Evolutionary conservation across 2,888 invertebrate species (phyloP).

Genomic region (Oscheius sp.): DNA sequence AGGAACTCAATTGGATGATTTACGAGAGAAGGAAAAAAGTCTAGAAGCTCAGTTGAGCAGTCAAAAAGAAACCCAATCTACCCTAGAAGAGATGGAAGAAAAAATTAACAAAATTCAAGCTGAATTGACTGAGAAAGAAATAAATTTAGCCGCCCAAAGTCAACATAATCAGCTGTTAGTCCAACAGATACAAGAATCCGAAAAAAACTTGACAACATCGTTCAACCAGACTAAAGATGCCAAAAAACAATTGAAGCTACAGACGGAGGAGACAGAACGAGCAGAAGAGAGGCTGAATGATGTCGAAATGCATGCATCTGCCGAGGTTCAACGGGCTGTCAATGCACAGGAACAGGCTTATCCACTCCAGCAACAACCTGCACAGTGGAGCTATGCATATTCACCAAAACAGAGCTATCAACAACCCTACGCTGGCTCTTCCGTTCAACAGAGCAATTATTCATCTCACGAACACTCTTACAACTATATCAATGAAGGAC

Average conservation of each 20-base stretch:
- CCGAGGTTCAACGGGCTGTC: too few relatives aligned
- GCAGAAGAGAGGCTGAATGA: conserved; percentile 12
- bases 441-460: too few relatives aligned
- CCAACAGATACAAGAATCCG: conserved; percentile 8
- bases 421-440: too few relatives aligned
- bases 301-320: conserved; percentile 28
- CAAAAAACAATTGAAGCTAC: background rate
- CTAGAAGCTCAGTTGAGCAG: background rate
- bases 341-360: too few relatives aligned
- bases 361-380: too few relatives aligned
- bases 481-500: too few relatives aligned
- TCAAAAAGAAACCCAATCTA: background rate
- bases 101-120: background rate
- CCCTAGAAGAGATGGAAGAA: background rate
- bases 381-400: too few relatives aligned
- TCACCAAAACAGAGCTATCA: too few relatives aligned
- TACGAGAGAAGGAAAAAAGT: conserved; percentile 9
- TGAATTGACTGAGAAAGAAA: background rate
- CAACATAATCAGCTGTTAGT: background rate
- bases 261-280: background rate
- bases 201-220: background rate
- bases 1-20: conserved; percentile 27
- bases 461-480: too few relatives aligned
- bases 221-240: background rate
- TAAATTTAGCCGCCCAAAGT: background rate